Conservation (phyloP, 2,797 vertebrate genomes). For the Nyctalus aviator region DNA sequence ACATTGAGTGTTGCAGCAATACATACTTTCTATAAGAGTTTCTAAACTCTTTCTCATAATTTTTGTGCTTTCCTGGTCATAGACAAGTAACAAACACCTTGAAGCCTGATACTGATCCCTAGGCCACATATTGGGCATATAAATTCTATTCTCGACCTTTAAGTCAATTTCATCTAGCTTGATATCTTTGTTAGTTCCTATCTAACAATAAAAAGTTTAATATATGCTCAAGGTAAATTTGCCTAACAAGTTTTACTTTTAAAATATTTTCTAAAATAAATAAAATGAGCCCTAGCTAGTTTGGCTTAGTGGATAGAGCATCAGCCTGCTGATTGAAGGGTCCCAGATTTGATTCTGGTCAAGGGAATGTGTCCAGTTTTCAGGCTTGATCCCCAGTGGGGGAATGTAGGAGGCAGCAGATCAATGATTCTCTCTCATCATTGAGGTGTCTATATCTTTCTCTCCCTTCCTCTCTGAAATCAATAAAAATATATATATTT, state of each 20-base stretch:
- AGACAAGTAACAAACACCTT: neutral
- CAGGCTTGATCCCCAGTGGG: too few species aligned
- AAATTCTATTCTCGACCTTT: neutral
- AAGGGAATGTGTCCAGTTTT: too few species aligned
- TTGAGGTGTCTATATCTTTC: too few species aligned
- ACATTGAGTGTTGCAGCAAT: neutral
- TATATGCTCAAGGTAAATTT: neutral
- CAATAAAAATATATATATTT: too few species aligned
- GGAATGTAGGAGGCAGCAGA: too few species aligned
- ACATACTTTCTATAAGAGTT: neutral
- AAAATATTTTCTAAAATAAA: neutral
- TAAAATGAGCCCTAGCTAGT: neutral
- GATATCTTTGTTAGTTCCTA: slow-evolving; percentile 3
- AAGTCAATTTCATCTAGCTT: neutral
- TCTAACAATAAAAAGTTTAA: neutral
- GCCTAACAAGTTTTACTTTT: slow-evolving; percentile 2
- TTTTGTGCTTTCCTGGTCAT: neutral
- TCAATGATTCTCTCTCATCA: too few species aligned
- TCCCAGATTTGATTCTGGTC: too few species aligned
- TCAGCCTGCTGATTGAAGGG: too few species aligned
- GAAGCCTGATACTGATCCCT: neutral
- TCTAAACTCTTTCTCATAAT: slow-evolving; percentile 5
- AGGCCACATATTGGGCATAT: neutral
- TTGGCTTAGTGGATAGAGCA: too few species aligned
- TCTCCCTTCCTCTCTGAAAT: too few species aligned